phyloP scores from a whole-genome alignment of 2,888 invertebrate species.

The Yponomeuta evonymella region DNA sequence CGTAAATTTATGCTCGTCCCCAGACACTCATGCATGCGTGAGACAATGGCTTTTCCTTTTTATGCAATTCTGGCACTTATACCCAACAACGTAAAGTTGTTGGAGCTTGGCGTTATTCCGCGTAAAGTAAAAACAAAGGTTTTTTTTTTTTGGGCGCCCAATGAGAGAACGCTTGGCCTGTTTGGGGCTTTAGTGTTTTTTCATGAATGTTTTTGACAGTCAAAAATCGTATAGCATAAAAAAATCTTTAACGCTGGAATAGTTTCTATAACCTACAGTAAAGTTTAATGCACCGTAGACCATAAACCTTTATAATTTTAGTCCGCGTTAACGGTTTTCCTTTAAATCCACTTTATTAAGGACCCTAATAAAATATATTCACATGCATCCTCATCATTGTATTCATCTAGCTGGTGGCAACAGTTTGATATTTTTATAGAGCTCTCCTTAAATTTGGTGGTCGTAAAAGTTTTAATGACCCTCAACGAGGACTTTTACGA shows the following conservation, averaged over 20 bases:
- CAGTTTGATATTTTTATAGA: constrained; percentile 54
- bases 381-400: constrained; percentile 9
- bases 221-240: too few species aligned
- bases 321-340: not conserved
- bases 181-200: too few species aligned
- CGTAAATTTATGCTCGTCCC: not conserved
- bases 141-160: not conserved
- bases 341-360: constrained; percentile 1
- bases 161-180: too few species aligned
- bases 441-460: constrained; percentile 42
- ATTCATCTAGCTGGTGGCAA: constrained; percentile 40
- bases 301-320: not conserved
- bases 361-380: constrained; percentile 7
- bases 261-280: too few species aligned
- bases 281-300: not conserved
- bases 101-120: not conserved
- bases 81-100: not conserved
- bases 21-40: too few species aligned
- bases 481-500: constrained; percentile 49
- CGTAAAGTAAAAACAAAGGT: not conserved
- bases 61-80: not conserved
- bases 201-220: too few species aligned
- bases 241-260: too few species aligned
- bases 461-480: constrained; percentile 51
- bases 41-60: too few species aligned